Evolutionary conservation across 2,888 invertebrate species (phyloP), one percentile per base, ranked within the genome.

Genomic region (Orthosia incerta): DNA sequence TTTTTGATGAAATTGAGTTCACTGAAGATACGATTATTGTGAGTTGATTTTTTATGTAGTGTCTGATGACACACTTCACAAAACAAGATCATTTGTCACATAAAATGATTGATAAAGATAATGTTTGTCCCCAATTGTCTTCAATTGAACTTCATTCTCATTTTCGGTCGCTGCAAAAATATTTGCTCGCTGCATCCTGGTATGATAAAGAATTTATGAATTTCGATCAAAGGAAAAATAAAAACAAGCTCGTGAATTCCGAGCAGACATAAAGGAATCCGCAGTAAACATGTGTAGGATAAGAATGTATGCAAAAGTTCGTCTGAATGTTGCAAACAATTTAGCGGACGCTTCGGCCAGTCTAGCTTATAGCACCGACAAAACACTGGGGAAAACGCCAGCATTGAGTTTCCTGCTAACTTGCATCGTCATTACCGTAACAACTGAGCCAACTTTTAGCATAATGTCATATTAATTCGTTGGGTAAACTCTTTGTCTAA

Each of bases 381-480:
- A 75, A 83, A 83, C 85, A 71, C 74, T 26, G 15, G 71, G 76
- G 80, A 75, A 71, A 75, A 81, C 71, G 66, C 76, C 63, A 60
- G 45, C 74, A 71, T 74, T 65, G 53, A 79, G 71, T 63, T 78
- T 62, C 69, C 69, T 59, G 13, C 69, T 63, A 79, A 82, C 79
- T 83, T 70, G 71, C 70, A 77, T 55, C 68, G 67, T 73, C 76
- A 79, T 80, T 82, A 80, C 73, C 53, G 77, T 63, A 83, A 80
- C 80, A 77, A 79, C 61, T 4, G 74, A 66, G 20, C 51, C 50
- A 83, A 80, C 78, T 78, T 83, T 82, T 74, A 76, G 70, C 82
- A 79, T 82, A 79, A 82, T 79, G 79, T 79, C 64, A 82, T 79
- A 72, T 79, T 82, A 82, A 82, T 82, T 82, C 66, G 61, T 59